phyloP scores from a whole-genome alignment of 1,140 invertebrate genomes.

The Aphis gossypii region DNA sequence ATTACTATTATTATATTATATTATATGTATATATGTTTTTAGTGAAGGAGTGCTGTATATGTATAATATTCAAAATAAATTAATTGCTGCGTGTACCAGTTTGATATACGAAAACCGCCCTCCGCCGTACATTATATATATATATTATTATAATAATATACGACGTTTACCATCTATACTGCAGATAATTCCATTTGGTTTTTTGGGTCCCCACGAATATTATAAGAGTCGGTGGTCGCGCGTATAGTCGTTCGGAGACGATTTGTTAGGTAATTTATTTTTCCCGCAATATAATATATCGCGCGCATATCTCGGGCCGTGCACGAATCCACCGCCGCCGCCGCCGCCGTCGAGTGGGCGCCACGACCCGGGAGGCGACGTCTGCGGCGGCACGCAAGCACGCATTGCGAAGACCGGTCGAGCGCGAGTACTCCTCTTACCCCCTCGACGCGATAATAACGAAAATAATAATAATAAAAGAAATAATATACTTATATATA shows the following conservation, averaged over 20 bases:
- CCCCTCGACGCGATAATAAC: neutral
- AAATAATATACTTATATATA: neutral
- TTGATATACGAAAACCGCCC: neutral
- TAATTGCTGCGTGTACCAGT: neutral
- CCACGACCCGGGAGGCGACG: neutral
- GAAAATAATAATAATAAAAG: neutral
- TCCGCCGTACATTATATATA: neutral
- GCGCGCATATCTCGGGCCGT: neutral
- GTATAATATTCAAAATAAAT: neutral
- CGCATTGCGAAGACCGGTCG: neutral
- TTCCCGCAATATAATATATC: neutral
- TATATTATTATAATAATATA: neutral
- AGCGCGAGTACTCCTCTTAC: neutral
- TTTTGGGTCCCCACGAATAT: neutral
- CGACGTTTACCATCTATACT: too few species aligned
- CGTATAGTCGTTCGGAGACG: neutral
- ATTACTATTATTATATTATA: too few species aligned
- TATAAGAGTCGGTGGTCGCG: neutral
- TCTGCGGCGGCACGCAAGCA: neutral
- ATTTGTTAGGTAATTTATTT: constrained; percentile 9
- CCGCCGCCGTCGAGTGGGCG: neutral
- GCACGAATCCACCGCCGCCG: neutral
- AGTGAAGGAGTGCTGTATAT: neutral
- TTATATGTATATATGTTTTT: neutral
- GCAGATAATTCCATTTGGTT: neutral